Evolutionary conservation across 2,888 invertebrate genomes (phyloP).

Genomic region (Trilocha varians): DNA sequence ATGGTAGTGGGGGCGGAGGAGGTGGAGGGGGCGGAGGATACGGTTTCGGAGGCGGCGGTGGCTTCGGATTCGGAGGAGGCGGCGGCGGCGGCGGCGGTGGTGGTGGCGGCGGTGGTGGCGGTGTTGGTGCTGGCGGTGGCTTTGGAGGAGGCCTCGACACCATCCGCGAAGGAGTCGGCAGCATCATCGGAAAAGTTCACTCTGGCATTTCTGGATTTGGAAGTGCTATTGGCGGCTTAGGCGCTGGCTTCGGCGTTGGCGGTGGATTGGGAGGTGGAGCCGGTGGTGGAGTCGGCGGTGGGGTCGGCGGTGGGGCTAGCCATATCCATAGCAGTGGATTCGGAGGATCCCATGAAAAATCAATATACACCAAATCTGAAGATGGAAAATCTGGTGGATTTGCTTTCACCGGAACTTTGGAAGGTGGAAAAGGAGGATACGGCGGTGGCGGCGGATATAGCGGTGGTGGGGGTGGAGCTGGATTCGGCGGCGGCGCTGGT

Average conservation of each 20-base stretch:
- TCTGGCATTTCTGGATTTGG: conserved; percentile 29
- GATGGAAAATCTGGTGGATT: conserved; percentile 63
- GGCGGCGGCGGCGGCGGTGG: conserved; percentile 21
- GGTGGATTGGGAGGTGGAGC: neutral
- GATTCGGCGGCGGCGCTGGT: conserved; percentile 19
- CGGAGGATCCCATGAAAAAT: conserved; percentile 33
- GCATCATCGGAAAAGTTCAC: conserved; percentile 38
- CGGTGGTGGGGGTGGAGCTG: conserved; percentile 37
- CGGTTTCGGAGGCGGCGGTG: conserved; percentile 22
- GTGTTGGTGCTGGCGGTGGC: conserved; percentile 21
- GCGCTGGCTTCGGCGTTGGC: conserved; percentile 5
- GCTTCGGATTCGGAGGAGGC: conserved; percentile 24
- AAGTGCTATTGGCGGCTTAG: conserved; percentile 9
- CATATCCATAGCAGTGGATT: conserved; percentile 19
- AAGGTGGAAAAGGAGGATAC: conserved; percentile 45
- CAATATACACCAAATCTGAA: conserved; percentile 47
- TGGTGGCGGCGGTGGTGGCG: conserved; percentile 15
- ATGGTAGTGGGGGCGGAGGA: conserved; percentile 29
- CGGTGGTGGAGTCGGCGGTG: too few species aligned
- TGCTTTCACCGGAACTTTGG: conserved; percentile 51
- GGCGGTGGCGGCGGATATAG: conserved; percentile 55
- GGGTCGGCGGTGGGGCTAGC: conserved; percentile 17
- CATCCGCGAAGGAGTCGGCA: conserved; percentile 36
- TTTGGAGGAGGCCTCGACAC: conserved; percentile 30
- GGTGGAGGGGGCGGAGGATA: conserved; percentile 24